These are phyloP conservation scores for Eristalis intricaria DNA, from an alignment of 2,888 invertebrate genomes.

Conservation along the genomic window DNA sequence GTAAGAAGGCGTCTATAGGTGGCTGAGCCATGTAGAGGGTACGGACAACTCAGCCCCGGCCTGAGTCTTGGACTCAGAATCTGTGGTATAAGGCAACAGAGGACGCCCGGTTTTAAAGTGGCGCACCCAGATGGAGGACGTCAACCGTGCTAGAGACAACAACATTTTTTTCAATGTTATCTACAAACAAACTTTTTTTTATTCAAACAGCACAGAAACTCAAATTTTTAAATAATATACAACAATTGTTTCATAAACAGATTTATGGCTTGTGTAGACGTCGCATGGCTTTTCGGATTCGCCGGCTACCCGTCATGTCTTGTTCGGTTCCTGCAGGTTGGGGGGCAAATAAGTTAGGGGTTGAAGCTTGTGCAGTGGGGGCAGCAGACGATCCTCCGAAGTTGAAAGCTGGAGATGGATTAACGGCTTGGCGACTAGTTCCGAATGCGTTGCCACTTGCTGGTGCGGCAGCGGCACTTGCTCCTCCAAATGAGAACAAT, in stretches of 20 bases:
- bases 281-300: constrained; percentile 46
- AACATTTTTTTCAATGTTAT: constrained; percentile 15
- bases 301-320: constrained; percentile 7
- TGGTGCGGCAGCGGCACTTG: neutral
- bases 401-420: constrained; percentile 43
- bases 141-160: too few relatives aligned
- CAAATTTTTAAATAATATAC: constrained; percentile 14
- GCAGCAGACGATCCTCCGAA: constrained; percentile 33
- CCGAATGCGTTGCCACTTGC: constrained; percentile 40
- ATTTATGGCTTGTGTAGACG: constrained; percentile 58
- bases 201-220: constrained; percentile 25
- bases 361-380: neutral
- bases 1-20: too few relatives aligned
- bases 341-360: constrained; percentile 19
- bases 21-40: too few relatives aligned
- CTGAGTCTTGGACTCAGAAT: too few relatives aligned
- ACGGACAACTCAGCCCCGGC: too few relatives aligned
- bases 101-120: too few relatives aligned
- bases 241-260: constrained; percentile 10
- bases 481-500: constrained; percentile 44
- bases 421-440: constrained; percentile 21
- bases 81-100: too few relatives aligned
- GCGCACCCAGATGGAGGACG: too few relatives aligned
- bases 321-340: constrained; percentile 1
- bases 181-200: constrained; percentile 27